A percentile compares a stretch with the other conserved stretches of the same genome.
These are phyloP conservation scores for Vanessa atalanta DNA, from an alignment of 1,140 invertebrate genomes.

Conservation along the genomic window DNA sequence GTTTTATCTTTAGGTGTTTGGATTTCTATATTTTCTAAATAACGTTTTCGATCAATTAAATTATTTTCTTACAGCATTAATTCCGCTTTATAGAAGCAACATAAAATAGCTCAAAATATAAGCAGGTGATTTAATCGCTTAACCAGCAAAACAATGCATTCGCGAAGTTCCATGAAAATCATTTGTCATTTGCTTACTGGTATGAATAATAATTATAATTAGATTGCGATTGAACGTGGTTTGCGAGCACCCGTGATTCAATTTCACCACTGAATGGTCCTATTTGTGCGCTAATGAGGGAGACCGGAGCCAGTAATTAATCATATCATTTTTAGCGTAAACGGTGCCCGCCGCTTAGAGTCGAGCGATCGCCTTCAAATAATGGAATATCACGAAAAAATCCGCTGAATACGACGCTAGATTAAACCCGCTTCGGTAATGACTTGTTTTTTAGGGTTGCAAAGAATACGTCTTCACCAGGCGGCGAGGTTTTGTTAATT, in stretches of 20 bases:
- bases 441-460: conserved; percentile 79
- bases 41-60: no score
- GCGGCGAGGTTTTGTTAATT: conserved; percentile 73
- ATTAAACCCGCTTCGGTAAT: conserved; percentile 77
- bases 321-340: conserved; percentile 78
- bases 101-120: not conserved
- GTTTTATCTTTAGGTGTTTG: not conserved
- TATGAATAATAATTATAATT: conserved; percentile 76
- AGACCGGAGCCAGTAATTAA: conserved; percentile 73
- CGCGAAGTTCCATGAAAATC: conserved; percentile 20
- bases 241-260: conserved; percentile 67
- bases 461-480: conserved; percentile 77
- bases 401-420: conserved; percentile 66
- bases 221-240: conserved; percentile 64
- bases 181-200: conserved; percentile 53
- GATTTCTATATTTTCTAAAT: not conserved
- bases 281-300: conserved; percentile 78
- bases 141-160: conserved; percentile 38
- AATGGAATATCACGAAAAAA: conserved; percentile 77
- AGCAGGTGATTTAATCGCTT: conserved; percentile 11
- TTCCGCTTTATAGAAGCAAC: not conserved
- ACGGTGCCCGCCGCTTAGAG: conserved; percentile 59
- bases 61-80: no score
- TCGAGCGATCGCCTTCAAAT: conserved; percentile 70
- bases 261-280: conserved; percentile 76